phyloP scores from a whole-genome alignment of 2,797 vertebrate species.

The Eulemur albifrons region DNA sequence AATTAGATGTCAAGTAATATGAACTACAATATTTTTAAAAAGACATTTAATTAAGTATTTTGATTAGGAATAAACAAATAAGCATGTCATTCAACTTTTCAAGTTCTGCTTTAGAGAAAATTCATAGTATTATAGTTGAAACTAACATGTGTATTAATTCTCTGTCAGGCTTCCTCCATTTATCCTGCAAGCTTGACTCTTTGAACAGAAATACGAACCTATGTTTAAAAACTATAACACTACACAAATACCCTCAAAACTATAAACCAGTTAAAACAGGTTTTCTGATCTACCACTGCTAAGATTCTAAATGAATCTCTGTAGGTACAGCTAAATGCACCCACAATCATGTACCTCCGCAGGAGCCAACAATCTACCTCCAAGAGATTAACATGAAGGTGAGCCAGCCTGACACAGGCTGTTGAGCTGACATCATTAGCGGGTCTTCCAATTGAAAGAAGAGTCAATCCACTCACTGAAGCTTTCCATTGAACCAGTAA shows the following conservation, averaged over 20 bases:
- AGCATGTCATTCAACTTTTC: background rate
- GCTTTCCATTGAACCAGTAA: background rate
- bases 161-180: background rate
- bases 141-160: background rate
- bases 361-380: background rate
- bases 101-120: background rate
- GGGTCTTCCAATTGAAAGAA: background rate
- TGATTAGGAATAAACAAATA: background rate
- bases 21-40: background rate
- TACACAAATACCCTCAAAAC: background rate
- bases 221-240: background rate
- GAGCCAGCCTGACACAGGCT: background rate
- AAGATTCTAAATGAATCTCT: slow-evolving; percentile 24
- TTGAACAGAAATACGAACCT: background rate
- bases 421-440: background rate
- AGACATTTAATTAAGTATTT: background rate
- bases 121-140: background rate
- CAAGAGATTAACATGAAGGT: background rate
- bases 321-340: background rate
- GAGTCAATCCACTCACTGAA: background rate
- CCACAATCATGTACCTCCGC: background rate
- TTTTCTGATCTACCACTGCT: background rate
- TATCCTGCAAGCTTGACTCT: background rate
- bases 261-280: slow-evolving; percentile 39
- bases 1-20: slow-evolving; percentile 8